A percentile compares a stretch with the other conserved stretches of the same genome.
These are phyloP conservation scores for Dicrurus megarhynchus DNA, from an alignment of 2,113 vertebrate genomes.

Conservation along the genomic window DNA sequence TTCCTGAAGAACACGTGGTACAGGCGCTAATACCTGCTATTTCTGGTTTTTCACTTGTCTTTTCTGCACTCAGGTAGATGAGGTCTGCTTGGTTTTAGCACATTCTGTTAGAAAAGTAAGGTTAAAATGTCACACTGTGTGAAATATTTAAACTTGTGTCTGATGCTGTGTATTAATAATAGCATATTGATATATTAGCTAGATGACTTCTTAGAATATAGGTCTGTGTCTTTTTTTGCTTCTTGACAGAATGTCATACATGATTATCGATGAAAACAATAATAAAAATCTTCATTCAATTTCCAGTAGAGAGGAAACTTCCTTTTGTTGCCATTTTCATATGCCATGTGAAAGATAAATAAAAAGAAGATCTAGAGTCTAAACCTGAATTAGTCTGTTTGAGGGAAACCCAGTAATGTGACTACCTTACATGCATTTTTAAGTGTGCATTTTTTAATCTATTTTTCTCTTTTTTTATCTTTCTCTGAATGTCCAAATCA, in stretches of 20 bases:
- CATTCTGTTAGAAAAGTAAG: background rate
- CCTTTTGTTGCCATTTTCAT: background rate
- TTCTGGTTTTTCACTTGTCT: background rate
- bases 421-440: fast-evolving
- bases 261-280: background rate
- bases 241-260: background rate
- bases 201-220: background rate
- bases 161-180: background rate
- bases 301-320: background rate
- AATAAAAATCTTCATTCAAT: background rate
- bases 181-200: background rate
- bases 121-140: background rate
- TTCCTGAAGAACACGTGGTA: background rate
- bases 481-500: background rate
- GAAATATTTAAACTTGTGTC: background rate
- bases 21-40: background rate
- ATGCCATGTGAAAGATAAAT: background rate
- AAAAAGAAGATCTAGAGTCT: background rate
- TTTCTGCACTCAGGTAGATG: background rate
- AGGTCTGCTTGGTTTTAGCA: background rate
- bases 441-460: background rate
- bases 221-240: background rate
- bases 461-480: background rate
- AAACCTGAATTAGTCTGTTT: background rate
- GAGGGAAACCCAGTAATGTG: background rate